Base-by-base conservation (phyloP, 2,113 vertebrate species). In the Sardina pilchardus region DNA sequence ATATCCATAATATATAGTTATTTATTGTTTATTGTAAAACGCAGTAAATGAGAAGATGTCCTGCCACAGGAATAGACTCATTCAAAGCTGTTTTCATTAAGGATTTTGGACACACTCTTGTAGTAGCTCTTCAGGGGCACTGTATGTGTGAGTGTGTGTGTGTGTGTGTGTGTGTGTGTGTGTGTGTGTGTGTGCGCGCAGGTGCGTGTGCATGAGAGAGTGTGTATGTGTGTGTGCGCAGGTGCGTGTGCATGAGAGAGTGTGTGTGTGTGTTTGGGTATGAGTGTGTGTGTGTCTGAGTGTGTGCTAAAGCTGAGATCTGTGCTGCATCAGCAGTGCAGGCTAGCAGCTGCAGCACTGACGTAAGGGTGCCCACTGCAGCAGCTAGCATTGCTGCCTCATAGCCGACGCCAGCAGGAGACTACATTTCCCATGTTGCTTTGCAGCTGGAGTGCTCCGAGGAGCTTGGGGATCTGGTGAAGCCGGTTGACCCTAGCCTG, bases 391-490 rank as follows among this genome's bases (percentile, higher is more conserved):
- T 8, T 0, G 30, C 47, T 56, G 14, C 30, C 39, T 8, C 30
- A 4, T 36, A 8, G 6, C 26, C 30, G 56, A 4, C 44, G 45
- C 45, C 50, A 53, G 50, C 50, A 53, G 50, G 50, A 53, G 45
- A 48, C 17, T 71, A 42, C 14, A 47, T 44, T 81, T 80, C 85
- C 45, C 24, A 59, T 90, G 88, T 87, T 78, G 34, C 82, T 17
- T 39, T 88, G 47, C 82, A 96, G 96, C 92, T 98, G 94, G 97
- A 98, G 91, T 98, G 97, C 89, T 99, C 97, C 4, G 97, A 98
- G 89, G 97, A 98, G 92, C 94, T 98, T 80, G 97, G 97, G 85
- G 97, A 98, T 90, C 90, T 98, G 92, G 96, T 98, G 88, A 98
- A 97, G 91, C 91, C 96, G 0, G 93, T 95, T 3, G 97, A 99